Evolutionary conservation across 92 coral and sea anemone genomes (phyloP), one percentile per base, ranked within the genome.

Genomic region (Nematostella vectensis): DNA sequence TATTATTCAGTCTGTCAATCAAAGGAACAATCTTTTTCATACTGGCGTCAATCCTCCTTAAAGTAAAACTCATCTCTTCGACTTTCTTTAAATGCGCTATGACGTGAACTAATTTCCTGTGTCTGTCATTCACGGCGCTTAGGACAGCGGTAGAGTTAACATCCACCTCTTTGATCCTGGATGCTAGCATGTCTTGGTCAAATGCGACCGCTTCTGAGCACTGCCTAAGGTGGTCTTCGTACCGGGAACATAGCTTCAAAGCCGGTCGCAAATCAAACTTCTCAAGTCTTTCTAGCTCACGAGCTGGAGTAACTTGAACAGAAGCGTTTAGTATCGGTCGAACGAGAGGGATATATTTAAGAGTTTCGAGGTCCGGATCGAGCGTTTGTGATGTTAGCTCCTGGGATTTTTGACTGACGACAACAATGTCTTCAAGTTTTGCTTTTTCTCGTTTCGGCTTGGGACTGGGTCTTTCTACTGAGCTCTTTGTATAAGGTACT

Each of bases 121-220:
- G 72, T 33, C 99, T 61, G 39, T 86, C 86, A 31, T 28, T 70
- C 0, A 78, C 75, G 6, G 61, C 57, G 43, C 99, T 78, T 40
- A 93, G 44, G 27, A 86, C 88, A 26, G 82, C 62, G 0, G 72
- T 40, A 26, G 88, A 86, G 56, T 81, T 57, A 0, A 59, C 63
- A 44, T 91, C 98, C 30, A 86, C 64, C 63, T 91, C 98, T 59
- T 82, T 78, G 23, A 91, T 38, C 2, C 84, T 72, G n/a, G 87
- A 65, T 3, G 96, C 67, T 2, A 91, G 48, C 82, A 83, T 88
- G 49, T 86, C 82, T 63, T 91, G 98, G 60, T 91, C 98, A 61
- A 91, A 91, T 9, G 98, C 61, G 1, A 91, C 98, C 0, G 98
- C 98, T 36, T 91, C 98, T 0, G 98, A 88, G 39, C 98, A 91